Evolutionary conservation across 2,888 invertebrate species (phyloP).

Genomic region (Spisula solida): DNA sequence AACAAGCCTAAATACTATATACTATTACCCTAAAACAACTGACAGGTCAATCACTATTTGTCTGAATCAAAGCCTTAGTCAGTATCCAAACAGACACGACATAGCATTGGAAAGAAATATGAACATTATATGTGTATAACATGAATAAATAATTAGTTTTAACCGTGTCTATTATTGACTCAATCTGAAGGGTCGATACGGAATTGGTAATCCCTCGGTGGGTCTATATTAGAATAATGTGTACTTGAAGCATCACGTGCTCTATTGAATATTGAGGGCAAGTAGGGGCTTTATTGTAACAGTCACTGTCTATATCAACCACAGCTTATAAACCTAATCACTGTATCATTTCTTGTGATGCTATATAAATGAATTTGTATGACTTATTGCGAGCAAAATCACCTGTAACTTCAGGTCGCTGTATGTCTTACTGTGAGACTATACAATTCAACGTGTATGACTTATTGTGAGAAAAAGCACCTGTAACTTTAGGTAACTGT

Average conservation of each 20-base stretch:
- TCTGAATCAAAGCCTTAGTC: background rate
- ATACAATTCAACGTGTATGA: too few relatives aligned
- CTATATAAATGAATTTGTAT: too few relatives aligned
- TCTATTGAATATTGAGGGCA: background rate
- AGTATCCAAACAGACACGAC: background rate
- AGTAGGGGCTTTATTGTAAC: background rate
- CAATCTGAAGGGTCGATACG: background rate
- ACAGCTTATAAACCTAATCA: too few relatives aligned
- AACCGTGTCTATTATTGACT: conserved; percentile 16
- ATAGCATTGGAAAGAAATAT: conserved; percentile 1
- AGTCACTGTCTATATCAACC: too few relatives aligned
- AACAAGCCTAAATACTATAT: background rate
- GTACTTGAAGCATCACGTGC: background rate
- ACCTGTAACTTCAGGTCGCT: too few relatives aligned
- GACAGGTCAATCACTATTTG: background rate
- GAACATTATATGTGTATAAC: background rate
- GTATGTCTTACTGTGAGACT: too few relatives aligned
- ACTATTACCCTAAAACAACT: background rate
- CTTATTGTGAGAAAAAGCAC: too few relatives aligned
- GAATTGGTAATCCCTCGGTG: background rate
- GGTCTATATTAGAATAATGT: background rate
- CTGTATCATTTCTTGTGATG: too few relatives aligned
- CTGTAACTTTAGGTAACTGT: too few relatives aligned
- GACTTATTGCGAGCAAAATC: too few relatives aligned
- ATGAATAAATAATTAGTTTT: conserved; percentile 28